These are phyloP conservation scores for Horisme vitalbata DNA, from an alignment of 2,888 invertebrate genomes.

Conservation along the genomic window DNA sequence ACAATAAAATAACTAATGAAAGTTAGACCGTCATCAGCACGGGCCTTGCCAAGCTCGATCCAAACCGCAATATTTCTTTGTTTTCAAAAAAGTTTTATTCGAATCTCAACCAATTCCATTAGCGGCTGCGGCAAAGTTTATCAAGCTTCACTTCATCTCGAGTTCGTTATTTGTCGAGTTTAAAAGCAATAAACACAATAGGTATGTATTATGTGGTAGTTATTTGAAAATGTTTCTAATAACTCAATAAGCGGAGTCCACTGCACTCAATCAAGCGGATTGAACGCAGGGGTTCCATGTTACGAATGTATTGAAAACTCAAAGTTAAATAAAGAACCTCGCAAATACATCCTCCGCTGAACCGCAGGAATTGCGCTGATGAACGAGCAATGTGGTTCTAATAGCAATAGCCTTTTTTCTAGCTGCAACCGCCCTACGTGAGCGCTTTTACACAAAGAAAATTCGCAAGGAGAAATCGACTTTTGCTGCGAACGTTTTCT, in stretches of 20 bases:
- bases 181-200: slow-evolving; percentile 43
- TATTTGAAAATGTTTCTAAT: slow-evolving; percentile 46
- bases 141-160: slow-evolving; percentile 50
- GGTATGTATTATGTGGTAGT: slow-evolving; percentile 8
- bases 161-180: slow-evolving; percentile 46
- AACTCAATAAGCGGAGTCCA: slow-evolving; percentile 45
- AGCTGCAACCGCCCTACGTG: slow-evolving; percentile 43
- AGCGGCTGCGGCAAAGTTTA: slow-evolving; percentile 54
- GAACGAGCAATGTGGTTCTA: slow-evolving; percentile 71
- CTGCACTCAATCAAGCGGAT: slow-evolving; percentile 66
- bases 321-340: slow-evolving; percentile 63
- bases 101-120: slow-evolving; percentile 55
- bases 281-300: slow-evolving; percentile 53
- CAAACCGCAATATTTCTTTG: slow-evolving; percentile 42
- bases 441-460: slow-evolving; percentile 55
- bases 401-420: slow-evolving; percentile 64
- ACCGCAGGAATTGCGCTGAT: slow-evolving; percentile 68
- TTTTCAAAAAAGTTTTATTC: slow-evolving; percentile 44
- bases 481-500: slow-evolving; percentile 6
- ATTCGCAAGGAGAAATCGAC: slow-evolving; percentile 36
- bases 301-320: slow-evolving; percentile 75
- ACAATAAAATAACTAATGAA: neutral
- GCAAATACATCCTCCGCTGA: slow-evolving; percentile 58
- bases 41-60: neutral
- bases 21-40: slow-evolving; percentile 10